Conservation (phyloP, 2,888 invertebrate species). For the Entomobrya proxima region DNA sequence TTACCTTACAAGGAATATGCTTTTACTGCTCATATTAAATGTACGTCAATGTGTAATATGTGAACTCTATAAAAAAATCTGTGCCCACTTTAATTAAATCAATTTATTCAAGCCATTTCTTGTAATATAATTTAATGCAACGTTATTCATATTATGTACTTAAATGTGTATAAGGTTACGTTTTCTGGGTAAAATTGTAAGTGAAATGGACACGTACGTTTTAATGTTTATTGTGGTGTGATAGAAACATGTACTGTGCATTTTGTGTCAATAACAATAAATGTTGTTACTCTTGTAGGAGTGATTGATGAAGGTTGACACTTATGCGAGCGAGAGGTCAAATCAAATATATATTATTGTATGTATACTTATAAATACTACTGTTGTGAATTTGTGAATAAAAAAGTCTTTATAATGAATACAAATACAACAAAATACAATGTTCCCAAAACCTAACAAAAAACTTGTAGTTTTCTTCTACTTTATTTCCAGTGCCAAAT, state of each 20-base stretch:
- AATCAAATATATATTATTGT: neutral
- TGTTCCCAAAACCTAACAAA: constrained; percentile 3
- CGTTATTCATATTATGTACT: no score
- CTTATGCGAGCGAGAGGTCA: neutral
- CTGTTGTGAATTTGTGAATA: constrained; percentile 23
- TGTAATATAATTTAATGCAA: no score
- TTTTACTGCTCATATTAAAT: constrained; percentile 51
- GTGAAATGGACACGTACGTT: no score
- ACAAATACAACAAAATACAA: constrained; percentile 18
- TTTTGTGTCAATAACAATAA: no score
- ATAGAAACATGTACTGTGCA: no score
- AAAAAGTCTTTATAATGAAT: constrained; percentile 49
- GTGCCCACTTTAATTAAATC: no score
- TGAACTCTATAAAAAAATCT: constrained; percentile 16
- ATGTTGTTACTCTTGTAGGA: no score
- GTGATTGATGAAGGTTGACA: neutral
- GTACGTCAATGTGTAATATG: no score
- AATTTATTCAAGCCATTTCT: no score
- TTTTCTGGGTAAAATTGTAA: no score
- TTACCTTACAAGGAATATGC: neutral
- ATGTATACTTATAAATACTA: neutral
- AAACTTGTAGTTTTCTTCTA: neutral
- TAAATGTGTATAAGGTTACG: no score
- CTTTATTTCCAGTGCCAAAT: neutral
- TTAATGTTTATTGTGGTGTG: no score